These are phyloP conservation scores for Acleris holmiana DNA, from an alignment of 2,888 invertebrate genomes.

Conservation along the genomic window DNA sequence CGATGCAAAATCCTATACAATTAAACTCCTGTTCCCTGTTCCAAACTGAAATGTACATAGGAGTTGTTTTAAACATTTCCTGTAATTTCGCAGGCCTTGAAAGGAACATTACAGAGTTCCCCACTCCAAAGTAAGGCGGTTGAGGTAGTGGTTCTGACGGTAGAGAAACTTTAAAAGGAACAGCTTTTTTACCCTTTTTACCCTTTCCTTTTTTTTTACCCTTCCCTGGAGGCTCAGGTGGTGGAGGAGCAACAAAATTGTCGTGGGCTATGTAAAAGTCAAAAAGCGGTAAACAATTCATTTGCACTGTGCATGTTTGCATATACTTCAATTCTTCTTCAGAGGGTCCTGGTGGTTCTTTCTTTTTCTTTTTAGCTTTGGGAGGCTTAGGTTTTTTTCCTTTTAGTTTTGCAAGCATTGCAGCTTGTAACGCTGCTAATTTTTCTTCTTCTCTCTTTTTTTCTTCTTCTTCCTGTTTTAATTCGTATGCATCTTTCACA, in stretches of 20 bases:
- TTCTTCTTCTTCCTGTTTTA: constrained; percentile 67
- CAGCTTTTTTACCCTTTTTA: constrained; percentile 57
- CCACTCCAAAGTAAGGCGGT: constrained; percentile 77
- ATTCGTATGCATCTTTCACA: constrained; percentile 74
- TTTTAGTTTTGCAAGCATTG: constrained; percentile 43
- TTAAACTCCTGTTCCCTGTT: constrained; percentile 74
- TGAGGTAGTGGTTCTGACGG: constrained; percentile 78
- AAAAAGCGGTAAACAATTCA: constrained; percentile 74
- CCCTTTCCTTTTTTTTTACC: constrained; percentile 57
- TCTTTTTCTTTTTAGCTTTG: constrained; percentile 63
- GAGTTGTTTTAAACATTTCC: constrained; percentile 67
- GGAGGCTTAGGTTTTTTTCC: constrained; percentile 54
- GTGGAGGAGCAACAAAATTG: constrained; percentile 74
- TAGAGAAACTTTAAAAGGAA: constrained; percentile 57
- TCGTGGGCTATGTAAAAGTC: constrained; percentile 79
- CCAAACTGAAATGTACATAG: constrained; percentile 75
- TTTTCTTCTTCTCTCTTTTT: constrained; percentile 63
- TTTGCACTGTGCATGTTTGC: constrained; percentile 76
- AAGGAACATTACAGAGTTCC: constrained; percentile 72
- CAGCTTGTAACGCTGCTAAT: constrained; percentile 63
- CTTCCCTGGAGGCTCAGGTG: constrained; percentile 65
- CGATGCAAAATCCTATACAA: constrained; percentile 68
- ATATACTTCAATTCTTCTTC: constrained; percentile 79
- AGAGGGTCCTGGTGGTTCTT: constrained; percentile 70
- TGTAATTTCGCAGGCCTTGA: constrained; percentile 72